phyloP scores from a whole-genome alignment of 2,113 vertebrate species.

The Melospiza melodia region DNA sequence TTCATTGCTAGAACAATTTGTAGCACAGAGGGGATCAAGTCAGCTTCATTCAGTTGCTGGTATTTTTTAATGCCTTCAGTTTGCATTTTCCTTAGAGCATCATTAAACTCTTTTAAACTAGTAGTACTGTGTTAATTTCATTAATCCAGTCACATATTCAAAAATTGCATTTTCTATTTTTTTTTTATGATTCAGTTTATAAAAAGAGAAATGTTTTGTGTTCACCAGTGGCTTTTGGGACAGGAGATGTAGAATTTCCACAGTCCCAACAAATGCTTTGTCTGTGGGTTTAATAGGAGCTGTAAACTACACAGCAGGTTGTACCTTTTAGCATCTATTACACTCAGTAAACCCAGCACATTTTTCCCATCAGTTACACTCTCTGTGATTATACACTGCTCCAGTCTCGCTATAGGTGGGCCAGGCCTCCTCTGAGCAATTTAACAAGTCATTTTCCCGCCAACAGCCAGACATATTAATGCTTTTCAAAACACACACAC shows the following conservation, averaged over 20 bases:
- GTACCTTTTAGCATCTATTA: slow-evolving; percentile 57
- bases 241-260: not conserved
- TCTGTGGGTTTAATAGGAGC: slow-evolving; percentile 46
- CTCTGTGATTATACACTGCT: slow-evolving; percentile 3
- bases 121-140: slow-evolving; percentile 46
- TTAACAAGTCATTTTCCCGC: slow-evolving; percentile 16
- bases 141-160: slow-evolving; percentile 30
- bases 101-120: not conserved
- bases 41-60: not conserved
- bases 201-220: not conserved
- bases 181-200: slow-evolving; percentile 10
- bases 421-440: slow-evolving; percentile 50
- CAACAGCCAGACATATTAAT: not conserved
- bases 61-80: not conserved
- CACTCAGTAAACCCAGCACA: slow-evolving; percentile 40
- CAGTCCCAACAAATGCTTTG: slow-evolving; percentile 20
- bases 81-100: not conserved
- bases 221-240: not conserved
- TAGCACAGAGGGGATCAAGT: slow-evolving; percentile 10
- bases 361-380: slow-evolving; percentile 61
- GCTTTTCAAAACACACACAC: not conserved
- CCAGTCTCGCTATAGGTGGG: slow-evolving; percentile 41
- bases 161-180: not conserved
- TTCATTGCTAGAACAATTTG: slow-evolving; percentile 10
- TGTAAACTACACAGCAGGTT: slow-evolving; percentile 57